These are phyloP conservation scores for Drosophila kuntzei DNA, from an alignment of 2,888 invertebrate species.

Conservation along the genomic window DNA sequence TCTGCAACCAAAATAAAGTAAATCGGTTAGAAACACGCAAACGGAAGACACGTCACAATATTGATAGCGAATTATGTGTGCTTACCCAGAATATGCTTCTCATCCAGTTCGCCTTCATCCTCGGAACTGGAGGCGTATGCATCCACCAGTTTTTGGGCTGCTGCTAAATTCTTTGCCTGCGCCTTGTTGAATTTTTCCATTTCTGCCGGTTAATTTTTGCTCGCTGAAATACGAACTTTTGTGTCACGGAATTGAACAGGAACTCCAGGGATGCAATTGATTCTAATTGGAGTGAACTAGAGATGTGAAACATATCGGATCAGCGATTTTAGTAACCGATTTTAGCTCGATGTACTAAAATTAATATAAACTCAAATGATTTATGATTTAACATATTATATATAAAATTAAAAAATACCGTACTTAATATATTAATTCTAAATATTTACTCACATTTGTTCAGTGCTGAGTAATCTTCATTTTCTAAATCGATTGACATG, in stretches of 20 bases:
- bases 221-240: background rate
- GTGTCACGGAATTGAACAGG: background rate
- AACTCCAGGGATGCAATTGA: slow-evolving; percentile 6
- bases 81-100: slow-evolving; percentile 86
- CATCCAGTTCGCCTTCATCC: slow-evolving; percentile 87
- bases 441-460: background rate
- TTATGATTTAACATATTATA: no score
- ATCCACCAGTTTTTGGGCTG: slow-evolving; percentile 86
- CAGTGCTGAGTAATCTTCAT: background rate
- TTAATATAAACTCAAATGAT: background rate
- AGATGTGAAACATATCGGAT: background rate
- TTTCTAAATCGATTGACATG: slow-evolving; percentile 11
- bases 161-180: slow-evolving; percentile 86
- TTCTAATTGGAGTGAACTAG: background rate
- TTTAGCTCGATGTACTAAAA: no score
- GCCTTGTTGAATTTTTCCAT: slow-evolving; percentile 80
- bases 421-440: background rate
- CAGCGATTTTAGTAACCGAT: background rate
- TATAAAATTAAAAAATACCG: background rate
- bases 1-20: slow-evolving; percentile 76
- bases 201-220: slow-evolving; percentile 26
- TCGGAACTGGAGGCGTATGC: slow-evolving; percentile 86
- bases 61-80: background rate
- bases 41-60: slow-evolving; percentile 56
- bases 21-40: background rate